Evolutionary conservation across 92 coral and sea anemone genomes (phyloP), one percentile per base, ranked within the genome.

Genomic region (Zoanthus solanderi): DNA sequence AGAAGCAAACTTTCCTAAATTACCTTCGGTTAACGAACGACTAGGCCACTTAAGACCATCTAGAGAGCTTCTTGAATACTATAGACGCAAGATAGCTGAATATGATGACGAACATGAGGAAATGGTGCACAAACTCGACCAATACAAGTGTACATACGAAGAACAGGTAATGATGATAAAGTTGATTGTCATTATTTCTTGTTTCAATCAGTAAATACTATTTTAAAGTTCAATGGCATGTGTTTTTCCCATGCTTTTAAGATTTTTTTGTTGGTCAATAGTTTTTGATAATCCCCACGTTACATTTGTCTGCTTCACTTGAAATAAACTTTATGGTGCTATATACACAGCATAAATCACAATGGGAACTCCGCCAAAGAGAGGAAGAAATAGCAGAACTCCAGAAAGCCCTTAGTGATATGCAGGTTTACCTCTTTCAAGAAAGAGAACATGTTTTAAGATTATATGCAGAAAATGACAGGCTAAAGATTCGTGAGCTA

Each of bases 321-420:
- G 11, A 54, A 37, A 37, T 37, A 37, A 37, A 7, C 32, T 7
- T 11, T 34, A 12, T 78, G 1, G 17, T 44, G 0, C 5, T 44
- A 17, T 1, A 71, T 61, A 37, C 60, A 14, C 50, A 97, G 99
- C 99, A 97, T 83, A 97, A 97, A 72, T 91, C 95, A 46, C 99
- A 95, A 60, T 97, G 99, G 99, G 99, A 95, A 86, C 83, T 97
- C 86, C 82, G 99, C 42, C 99, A 97, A 76, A 79, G 99, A 30
- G 99, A 97, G 79, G 99, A 97, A 92, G 99, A 97, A 87, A 97
- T 97, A 34, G 94, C 96, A 53, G 99, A 97, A 68, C 93, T 97
- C 32, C 99, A 97, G 86, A 97, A 97, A 82, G 99, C 99, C n/a
- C 88, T 97, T 67, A 97, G 99, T 56, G 99, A 97, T 87, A 97